phyloP scores from a whole-genome alignment of 2,113 vertebrate species.

The Asarcornis scutulata region DNA sequence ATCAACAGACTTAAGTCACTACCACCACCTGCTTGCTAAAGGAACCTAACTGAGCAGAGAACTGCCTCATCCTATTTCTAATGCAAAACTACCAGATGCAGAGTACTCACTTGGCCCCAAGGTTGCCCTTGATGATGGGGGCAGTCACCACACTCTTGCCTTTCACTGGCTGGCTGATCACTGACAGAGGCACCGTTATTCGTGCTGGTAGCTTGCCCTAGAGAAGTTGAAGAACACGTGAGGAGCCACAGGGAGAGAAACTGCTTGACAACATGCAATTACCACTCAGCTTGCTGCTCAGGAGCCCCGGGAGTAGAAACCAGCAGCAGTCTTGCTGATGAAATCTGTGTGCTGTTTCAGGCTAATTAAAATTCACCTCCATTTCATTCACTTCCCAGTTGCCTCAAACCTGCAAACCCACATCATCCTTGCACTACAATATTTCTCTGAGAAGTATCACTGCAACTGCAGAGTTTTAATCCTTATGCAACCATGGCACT shows the following conservation, averaged over 20 bases:
- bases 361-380: not conserved
- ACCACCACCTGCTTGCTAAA: not conserved
- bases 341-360: not conserved
- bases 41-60: not conserved
- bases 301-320: not conserved
- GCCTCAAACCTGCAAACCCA: not conserved
- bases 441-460: not conserved
- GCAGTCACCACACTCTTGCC: conserved; percentile 93
- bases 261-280: not conserved
- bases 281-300: not conserved
- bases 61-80: not conserved
- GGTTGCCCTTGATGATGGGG: conserved; percentile 93
- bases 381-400: not conserved
- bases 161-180: conserved; percentile 96
- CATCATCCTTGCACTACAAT: not conserved
- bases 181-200: conserved; percentile 94
- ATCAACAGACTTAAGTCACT: not conserved
- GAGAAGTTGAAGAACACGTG: not conserved
- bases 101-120: conserved; percentile 90
- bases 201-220: conserved; percentile 93
- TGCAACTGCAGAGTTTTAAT: not conserved
- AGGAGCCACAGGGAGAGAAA: not conserved
- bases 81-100: not conserved
- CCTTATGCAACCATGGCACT: not conserved
- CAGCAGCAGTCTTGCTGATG: not conserved